Evolutionary conservation across 2,113 vertebrate genomes (phyloP).

Genomic region (Anseranas semipalmata): DNA sequence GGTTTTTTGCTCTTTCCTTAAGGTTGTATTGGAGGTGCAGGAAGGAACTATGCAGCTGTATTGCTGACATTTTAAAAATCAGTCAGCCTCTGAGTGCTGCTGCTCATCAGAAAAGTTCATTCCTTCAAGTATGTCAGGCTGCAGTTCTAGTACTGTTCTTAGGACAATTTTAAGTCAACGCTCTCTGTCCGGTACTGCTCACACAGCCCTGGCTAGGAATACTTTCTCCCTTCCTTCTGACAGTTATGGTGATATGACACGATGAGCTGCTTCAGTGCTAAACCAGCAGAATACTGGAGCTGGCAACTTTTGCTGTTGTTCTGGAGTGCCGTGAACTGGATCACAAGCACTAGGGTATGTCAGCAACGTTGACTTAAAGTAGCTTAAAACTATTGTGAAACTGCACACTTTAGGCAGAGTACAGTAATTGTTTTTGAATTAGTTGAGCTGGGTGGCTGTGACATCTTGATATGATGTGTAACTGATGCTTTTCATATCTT

Average conservation of each 20-base stretch:
- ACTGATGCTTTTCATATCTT: not conserved
- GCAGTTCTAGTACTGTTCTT: not conserved
- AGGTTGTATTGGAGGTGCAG: not conserved
- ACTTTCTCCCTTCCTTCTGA: not conserved
- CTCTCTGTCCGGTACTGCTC: not conserved
- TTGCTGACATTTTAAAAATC: not conserved
- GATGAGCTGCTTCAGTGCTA: not conserved
- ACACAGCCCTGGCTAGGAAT: not conserved
- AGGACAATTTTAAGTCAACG: accelerated
- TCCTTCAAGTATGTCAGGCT: not conserved
- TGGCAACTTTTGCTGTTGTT: not conserved
- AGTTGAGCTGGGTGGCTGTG: not conserved
- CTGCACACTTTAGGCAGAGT: not conserved
- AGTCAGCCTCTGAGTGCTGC: not conserved
- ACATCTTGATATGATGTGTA: not conserved
- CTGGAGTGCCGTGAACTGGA: not conserved
- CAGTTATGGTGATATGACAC: not conserved
- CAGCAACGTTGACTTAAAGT: not conserved
- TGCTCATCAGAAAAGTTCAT: not conserved
- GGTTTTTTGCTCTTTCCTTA: not conserved
- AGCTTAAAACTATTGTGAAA: not conserved
- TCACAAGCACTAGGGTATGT: accelerated
- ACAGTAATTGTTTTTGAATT: not conserved
- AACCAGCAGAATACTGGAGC: not conserved
- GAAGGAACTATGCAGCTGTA: not conserved